A percentile compares a stretch with the other conserved stretches of the same genome.
Conservation (phyloP, 2,797 vertebrate species). For the Melanotaenia nigrans region DNA sequence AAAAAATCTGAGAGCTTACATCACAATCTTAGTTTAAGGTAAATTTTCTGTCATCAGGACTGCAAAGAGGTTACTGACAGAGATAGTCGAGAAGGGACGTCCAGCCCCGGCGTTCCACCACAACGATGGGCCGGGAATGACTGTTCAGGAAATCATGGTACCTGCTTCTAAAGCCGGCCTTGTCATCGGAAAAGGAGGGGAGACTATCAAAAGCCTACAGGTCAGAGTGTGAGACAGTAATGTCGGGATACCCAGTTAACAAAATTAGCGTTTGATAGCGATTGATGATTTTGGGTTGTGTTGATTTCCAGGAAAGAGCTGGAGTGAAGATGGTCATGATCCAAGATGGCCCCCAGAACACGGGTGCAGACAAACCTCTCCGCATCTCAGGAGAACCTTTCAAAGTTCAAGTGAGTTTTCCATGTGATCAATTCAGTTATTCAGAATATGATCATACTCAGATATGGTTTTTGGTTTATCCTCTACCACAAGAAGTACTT, state of each 20-base stretch:
- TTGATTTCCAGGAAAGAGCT: slow-evolving; percentile 88
- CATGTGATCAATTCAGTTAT: not conserved
- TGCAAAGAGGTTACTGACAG: slow-evolving; percentile 93
- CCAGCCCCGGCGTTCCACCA: slow-evolving; percentile 96
- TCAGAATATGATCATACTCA: not conserved
- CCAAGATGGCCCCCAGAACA: slow-evolving; percentile 98
- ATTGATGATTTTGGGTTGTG: not conserved
- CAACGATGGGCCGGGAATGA: slow-evolving; percentile 93
- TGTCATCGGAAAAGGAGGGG: slow-evolving; percentile 98
- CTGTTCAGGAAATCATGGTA: slow-evolving; percentile 98
- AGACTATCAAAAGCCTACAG: slow-evolving; percentile 98
- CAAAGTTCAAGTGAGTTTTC: slow-evolving; percentile 92
- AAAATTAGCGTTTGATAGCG: not conserved
- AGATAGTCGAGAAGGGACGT: slow-evolving; percentile 97
- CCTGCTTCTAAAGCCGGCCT: slow-evolving; percentile 97
- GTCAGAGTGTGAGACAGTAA: slow-evolving; percentile 67
- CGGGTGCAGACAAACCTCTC: slow-evolving; percentile 97
- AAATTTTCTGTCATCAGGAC: slow-evolving; percentile 72
- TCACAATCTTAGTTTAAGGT: not conserved
- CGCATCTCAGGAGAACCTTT: slow-evolving; percentile 99
- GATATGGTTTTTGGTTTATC: too few relatives aligned
- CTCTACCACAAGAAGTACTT: not conserved
- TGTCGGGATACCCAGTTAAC: not conserved
- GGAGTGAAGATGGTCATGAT: slow-evolving; percentile 99
- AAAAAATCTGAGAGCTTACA: not conserved